Percentiles rank a stretch among this genome's conserved stretches.
phyloP scores from a whole-genome alignment of 2,797 vertebrate species.

The Pteronotus mesoamericanus region DNA sequence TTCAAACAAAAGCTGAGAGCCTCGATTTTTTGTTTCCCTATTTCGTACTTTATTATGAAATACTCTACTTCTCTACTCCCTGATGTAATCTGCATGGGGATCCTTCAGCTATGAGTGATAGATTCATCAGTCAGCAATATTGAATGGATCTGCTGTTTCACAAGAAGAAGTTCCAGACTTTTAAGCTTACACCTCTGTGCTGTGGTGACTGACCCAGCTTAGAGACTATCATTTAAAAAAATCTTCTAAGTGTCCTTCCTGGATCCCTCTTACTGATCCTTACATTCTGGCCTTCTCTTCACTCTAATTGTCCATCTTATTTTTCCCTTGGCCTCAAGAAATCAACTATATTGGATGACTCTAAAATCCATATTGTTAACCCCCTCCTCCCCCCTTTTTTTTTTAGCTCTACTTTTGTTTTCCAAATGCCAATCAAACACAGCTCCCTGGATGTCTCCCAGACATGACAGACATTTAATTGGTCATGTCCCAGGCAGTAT shows the following conservation, averaged over 20 bases:
- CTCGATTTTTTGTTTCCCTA: neutral
- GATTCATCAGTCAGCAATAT: neutral
- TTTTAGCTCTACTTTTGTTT: neutral
- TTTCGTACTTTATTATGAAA: neutral
- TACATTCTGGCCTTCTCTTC: neutral
- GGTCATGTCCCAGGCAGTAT: neutral
- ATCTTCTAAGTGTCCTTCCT: neutral
- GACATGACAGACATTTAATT: neutral
- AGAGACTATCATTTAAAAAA: neutral
- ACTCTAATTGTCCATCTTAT: neutral
- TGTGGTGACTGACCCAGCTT: neutral
- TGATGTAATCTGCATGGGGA: neutral
- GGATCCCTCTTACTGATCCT: neutral
- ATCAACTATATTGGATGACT: neutral
- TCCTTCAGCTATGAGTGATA: neutral
- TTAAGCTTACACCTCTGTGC: neutral
- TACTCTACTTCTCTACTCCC: neutral
- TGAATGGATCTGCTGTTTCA: neutral
- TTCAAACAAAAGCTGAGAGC: neutral
- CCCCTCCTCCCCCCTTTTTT: neutral
- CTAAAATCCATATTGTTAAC: neutral
- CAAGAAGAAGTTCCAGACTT: neutral
- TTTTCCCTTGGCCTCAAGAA: neutral
- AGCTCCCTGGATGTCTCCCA: neutral
- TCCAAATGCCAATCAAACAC: neutral